Conservation (phyloP, 2,888 invertebrate genomes). For the Timandra comae region DNA sequence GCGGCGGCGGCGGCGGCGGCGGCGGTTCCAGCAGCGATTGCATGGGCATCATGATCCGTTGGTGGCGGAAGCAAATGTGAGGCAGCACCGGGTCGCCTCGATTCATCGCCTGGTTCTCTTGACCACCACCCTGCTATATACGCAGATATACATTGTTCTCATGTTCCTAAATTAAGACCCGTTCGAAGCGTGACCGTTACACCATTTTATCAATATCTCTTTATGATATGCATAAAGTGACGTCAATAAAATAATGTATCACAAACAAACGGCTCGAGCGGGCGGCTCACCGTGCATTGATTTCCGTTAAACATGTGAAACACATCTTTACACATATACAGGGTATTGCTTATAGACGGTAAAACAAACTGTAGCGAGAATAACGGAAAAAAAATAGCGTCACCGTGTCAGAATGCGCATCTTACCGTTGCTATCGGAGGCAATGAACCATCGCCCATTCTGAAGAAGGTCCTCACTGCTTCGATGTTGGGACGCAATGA, state of each 20-base stretch:
- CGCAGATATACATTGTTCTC: constrained; percentile 9
- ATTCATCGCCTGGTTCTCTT: neutral
- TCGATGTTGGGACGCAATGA: constrained; percentile 1
- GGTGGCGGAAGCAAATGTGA: constrained; percentile 8
- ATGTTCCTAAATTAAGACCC: constrained; percentile 1
- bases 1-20: constrained; percentile 2
- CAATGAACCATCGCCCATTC: constrained; percentile 4
- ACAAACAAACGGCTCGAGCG: constrained; percentile 23
- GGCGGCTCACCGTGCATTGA: constrained; percentile 5
- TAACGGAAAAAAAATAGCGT: constrained; percentile 1
- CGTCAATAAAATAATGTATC: neutral
- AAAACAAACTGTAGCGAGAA: neutral
- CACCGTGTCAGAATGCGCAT: neutral
- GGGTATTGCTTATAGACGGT: neutral
- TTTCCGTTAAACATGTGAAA: constrained; percentile 3
- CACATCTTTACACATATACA: neutral
- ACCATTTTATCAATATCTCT: too few relatives aligned
- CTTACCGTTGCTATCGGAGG: constrained; percentile 2
- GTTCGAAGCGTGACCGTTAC: too few relatives aligned
- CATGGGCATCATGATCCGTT: neutral
- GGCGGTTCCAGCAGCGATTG: constrained; percentile 7
- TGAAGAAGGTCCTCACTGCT: constrained; percentile 4
- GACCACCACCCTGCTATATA: constrained; percentile 7
- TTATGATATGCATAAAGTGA: too few relatives aligned
- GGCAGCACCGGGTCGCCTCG: neutral